These are phyloP conservation scores for Cynopterus brachyotis DNA, from an alignment of 2,113 vertebrate species.

Conservation along the genomic window DNA sequence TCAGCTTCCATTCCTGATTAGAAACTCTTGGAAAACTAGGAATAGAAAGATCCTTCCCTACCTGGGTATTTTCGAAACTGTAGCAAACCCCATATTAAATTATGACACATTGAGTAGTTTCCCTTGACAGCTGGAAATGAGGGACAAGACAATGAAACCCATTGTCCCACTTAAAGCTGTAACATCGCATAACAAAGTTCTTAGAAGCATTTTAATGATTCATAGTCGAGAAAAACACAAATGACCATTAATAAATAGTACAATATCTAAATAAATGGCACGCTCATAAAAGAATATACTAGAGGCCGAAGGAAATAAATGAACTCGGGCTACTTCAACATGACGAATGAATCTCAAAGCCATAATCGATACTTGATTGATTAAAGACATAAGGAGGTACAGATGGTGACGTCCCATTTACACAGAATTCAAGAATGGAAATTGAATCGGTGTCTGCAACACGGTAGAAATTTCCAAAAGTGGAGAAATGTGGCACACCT, in stretches of 20 bases:
- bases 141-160: background rate
- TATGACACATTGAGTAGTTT: background rate
- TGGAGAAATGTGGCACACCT: background rate
- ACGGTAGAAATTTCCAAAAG: background rate
- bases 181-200: background rate
- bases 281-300: background rate
- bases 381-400: background rate
- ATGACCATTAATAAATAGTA: background rate
- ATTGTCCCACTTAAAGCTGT: background rate
- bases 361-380: background rate
- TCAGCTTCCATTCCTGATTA: background rate
- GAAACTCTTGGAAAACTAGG: background rate
- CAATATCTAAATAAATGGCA: background rate
- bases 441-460: background rate
- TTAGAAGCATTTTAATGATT: background rate
- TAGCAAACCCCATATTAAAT: background rate
- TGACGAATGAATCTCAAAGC: background rate
- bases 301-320: background rate
- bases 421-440: background rate
- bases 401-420: background rate
- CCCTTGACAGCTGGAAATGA: background rate
- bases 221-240: background rate
- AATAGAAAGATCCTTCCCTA: background rate
- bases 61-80: background rate
- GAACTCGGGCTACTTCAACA: background rate